Evolutionary conservation across 2,113 vertebrate species (phyloP), one percentile per base, ranked within the genome.

Genomic region (Laterallus jamaicensis): DNA sequence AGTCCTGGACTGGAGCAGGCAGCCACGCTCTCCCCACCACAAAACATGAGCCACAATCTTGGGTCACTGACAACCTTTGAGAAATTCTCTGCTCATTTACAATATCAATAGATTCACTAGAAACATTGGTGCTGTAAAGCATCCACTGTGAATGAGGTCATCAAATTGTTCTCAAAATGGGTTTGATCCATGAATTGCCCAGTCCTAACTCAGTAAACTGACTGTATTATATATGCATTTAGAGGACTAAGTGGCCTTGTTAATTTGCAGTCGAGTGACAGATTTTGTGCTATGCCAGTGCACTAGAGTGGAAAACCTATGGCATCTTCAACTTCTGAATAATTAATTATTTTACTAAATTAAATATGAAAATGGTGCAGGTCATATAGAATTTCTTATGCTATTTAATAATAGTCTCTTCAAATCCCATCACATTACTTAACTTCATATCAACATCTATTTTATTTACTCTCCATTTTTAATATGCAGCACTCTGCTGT

Each of bases 361-460:
- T 96, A 93, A 94, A 95, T 91, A 96, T 94, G 49, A 93, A 96
- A 95, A 95, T 66, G 19, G 21, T 56, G 58, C 31, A 49, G 11
- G 73, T 86, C 55, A 92, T 84, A 62, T 71, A 71, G 73, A 93
- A 96, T 84, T 88, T 50, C 56, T 75, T 75, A 71, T 15, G 11
- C 24, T 86, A 79, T 71, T 94, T 86, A 96, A 76, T 79, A 88
- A 82, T 35, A 69, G 26, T 20, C 18, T 79, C 58, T 94, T 77
- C 59, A 91, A 79, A 94, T 50, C 5, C n/a, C 50, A 64, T 49
- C 62, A 32, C 11, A 42, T 86, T 70, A 90, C 42, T 71, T 56
- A 75, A 68, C 25, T 89, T 85, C 70, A 25, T 52, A 74, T 29
- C 42, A 86, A 17, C 13, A 37, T 44, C 73, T 92, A 14, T 76